Percentiles rank a stretch among this genome's conserved stretches.
phyloP scores from a whole-genome alignment of 2,888 invertebrate genomes.

The Epirrhoe alternata region DNA sequence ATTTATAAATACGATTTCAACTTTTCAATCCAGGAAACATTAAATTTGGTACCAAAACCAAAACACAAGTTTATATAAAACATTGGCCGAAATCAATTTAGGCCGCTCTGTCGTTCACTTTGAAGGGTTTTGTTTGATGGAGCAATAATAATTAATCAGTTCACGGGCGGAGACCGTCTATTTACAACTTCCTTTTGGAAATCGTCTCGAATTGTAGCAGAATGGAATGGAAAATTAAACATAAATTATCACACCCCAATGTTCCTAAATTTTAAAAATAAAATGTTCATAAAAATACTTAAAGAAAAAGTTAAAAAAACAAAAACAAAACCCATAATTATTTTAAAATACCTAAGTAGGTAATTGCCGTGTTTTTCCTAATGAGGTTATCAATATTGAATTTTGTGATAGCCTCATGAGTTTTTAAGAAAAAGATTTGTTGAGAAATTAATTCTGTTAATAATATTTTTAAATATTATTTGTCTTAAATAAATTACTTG shows the following conservation, averaged over 20 bases:
- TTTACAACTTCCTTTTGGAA: constrained; percentile 68
- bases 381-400: too few relatives aligned
- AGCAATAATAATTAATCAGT: constrained; percentile 71
- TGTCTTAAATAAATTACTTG: too few relatives aligned
- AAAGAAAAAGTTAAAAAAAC: too few relatives aligned
- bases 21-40: constrained; percentile 8
- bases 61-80: constrained; percentile 32
- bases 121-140: constrained; percentile 65
- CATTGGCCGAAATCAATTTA: constrained; percentile 49
- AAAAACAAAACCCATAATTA: too few relatives aligned
- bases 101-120: constrained; percentile 60
- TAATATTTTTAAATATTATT: too few relatives aligned
- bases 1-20: not conserved
- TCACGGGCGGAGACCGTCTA: constrained; percentile 54
- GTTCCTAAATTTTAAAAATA: not conserved
- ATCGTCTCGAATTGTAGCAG: constrained; percentile 48
- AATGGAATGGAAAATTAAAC: constrained; percentile 39
- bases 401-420: too few relatives aligned
- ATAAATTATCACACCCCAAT: constrained; percentile 2
- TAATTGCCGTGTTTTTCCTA: too few relatives aligned
- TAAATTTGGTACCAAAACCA: constrained; percentile 17
- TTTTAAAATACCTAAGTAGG: too few relatives aligned
- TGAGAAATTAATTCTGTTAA: too few relatives aligned
- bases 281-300: too few relatives aligned
- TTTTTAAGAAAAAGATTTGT: too few relatives aligned